phyloP scores from a whole-genome alignment of 2,888 invertebrate species.

The Ennomos erosarius region DNA sequence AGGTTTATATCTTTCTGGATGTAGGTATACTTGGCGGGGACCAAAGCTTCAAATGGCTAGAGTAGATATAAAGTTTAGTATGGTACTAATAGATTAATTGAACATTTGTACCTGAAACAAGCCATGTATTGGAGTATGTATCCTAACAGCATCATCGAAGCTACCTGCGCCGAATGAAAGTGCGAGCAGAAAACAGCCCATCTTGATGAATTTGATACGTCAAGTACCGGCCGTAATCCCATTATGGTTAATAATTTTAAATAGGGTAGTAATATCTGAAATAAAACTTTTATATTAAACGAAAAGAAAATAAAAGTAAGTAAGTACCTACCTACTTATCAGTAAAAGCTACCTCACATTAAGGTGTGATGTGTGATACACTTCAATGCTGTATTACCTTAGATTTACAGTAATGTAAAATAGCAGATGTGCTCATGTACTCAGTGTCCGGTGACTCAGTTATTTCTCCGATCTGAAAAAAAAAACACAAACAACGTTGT shows the following conservation, averaged over 20 bases:
- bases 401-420: constrained; percentile 92
- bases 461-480: constrained; percentile 88
- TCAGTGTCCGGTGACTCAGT: constrained; percentile 88
- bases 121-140: constrained; percentile 92
- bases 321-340: too few species aligned
- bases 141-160: constrained; percentile 88
- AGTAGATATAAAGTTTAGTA: too few species aligned
- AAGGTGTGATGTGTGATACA: too few species aligned
- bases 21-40: too few species aligned
- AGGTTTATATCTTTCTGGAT: too few species aligned
- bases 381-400: constrained; percentile 87
- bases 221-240: constrained; percentile 90
- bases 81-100: too few species aligned
- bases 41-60: too few species aligned
- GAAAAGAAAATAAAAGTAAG: constrained; percentile 1
- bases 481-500: not conserved
- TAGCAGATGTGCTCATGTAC: constrained; percentile 90
- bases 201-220: constrained; percentile 85
- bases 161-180: constrained; percentile 88
- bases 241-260: constrained; percentile 89
- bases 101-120: constrained; percentile 87
- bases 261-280: constrained; percentile 90
- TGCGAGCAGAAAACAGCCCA: constrained; percentile 87
- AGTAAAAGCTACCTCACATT: too few species aligned
- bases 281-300: constrained; percentile 28